Percentiles rank a stretch among this genome's conserved stretches.
phyloP scores from a whole-genome alignment of 2,888 invertebrate species.

The Polydrusus cervinus region DNA sequence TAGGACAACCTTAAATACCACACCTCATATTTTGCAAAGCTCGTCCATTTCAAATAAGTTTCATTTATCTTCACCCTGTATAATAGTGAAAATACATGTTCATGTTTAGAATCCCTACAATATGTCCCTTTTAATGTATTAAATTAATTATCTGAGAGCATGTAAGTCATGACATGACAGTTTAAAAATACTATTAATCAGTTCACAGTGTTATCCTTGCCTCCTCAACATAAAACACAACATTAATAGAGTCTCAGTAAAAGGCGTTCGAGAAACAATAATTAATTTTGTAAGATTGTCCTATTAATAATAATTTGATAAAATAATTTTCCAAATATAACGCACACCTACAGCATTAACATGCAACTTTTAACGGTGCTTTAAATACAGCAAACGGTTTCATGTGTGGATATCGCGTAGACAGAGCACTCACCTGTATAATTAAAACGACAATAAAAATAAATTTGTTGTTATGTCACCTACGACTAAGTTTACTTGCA shows the following conservation, averaged over 20 bases:
- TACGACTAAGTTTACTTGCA: neutral
- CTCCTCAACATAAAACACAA: neutral
- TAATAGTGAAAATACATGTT: constrained; percentile 41
- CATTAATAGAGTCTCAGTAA: neutral
- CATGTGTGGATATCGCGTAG: constrained; percentile 10
- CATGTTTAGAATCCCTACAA: constrained; percentile 34
- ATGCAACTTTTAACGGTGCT: constrained; percentile 9
- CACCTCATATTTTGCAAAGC: constrained; percentile 42
- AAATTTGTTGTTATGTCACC: constrained; percentile 26
- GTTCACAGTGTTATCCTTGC: constrained; percentile 14
- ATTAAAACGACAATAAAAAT: constrained; percentile 31
- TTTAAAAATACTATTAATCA: constrained; percentile 46
- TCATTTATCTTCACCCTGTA: constrained; percentile 44
- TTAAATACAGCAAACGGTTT: constrained; percentile 15
- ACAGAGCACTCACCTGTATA: constrained; percentile 21
- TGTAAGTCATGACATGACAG: constrained; percentile 34
- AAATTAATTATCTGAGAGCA: constrained; percentile 45
- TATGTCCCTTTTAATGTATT: constrained; percentile 37
- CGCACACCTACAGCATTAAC: neutral
- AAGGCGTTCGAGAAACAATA: neutral
- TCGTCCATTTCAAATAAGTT: constrained; percentile 22
- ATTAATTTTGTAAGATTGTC: neutral
- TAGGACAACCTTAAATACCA: constrained; percentile 41
- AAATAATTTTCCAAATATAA: neutral
- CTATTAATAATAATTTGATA: neutral